Evolutionary conservation across 2,888 invertebrate genomes (phyloP).

Genomic region (Dryocosmus kuriphilus): DNA sequence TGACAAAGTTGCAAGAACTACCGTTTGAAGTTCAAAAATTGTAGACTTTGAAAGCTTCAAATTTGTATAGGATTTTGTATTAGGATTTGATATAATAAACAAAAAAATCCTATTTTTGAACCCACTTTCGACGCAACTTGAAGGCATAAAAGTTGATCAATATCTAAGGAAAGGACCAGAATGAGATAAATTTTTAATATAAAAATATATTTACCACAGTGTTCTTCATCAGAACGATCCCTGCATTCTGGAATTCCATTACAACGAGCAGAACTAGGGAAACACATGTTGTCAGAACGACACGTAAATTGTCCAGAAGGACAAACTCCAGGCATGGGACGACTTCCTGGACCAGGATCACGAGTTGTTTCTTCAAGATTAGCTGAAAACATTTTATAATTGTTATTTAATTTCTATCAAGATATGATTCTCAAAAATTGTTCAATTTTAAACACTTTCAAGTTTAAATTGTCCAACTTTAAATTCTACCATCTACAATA

Average conservation of each 20-base stretch:
- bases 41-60: not conserved
- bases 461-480: too few species aligned
- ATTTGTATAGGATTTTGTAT: not conserved
- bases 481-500: too few species aligned
- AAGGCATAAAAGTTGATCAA: not conserved
- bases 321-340: slow-evolving; percentile 67
- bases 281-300: slow-evolving; percentile 73
- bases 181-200: not conserved
- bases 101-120: not conserved
- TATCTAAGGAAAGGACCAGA: not conserved
- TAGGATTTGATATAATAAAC: not conserved
- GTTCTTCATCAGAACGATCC: slow-evolving; percentile 81
- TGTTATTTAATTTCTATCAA: not conserved
- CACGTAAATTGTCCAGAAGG: slow-evolving; percentile 75
- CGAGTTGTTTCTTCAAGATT: slow-evolving; percentile 15
- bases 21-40: not conserved
- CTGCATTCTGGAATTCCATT: slow-evolving; percentile 80
- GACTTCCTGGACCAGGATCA: slow-evolving; percentile 52
- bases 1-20: too few species aligned
- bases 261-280: slow-evolving; percentile 78
- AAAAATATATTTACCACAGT: slow-evolving; percentile 74
- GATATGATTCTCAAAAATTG: too few species aligned
- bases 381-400: slow-evolving; percentile 50
- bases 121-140: not conserved
- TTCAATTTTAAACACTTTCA: too few species aligned